Evolutionary conservation across 2,888 invertebrate genomes (phyloP).

Genomic region (Pantelozetes paolii): DNA sequence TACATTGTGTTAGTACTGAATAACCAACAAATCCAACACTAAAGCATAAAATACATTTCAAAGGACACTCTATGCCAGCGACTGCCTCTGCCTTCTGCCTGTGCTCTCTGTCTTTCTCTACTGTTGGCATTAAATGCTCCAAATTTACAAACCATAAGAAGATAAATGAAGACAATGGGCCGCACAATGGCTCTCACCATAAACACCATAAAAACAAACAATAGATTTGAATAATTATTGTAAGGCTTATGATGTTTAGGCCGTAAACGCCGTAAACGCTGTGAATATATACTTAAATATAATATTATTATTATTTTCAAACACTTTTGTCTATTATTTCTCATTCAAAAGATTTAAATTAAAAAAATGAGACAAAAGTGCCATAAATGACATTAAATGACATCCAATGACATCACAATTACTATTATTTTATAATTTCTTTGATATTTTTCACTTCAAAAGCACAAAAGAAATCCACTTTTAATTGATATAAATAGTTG

Average conservation of each 20-base stretch:
- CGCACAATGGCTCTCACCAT: too few relatives aligned
- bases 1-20: background rate
- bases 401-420: background rate
- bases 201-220: conserved; percentile 9
- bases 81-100: background rate
- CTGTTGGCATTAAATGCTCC: conserved; percentile 14
- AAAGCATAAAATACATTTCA: background rate
- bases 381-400: too few relatives aligned
- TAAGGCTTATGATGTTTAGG: background rate
- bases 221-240: background rate
- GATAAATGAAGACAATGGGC: conserved; percentile 27
- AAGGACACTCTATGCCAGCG: background rate
- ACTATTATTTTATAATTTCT: too few relatives aligned
- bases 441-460: background rate
- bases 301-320: conserved; percentile 14
- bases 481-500: conserved; percentile 9
- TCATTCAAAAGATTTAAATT: background rate
- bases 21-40: conserved; percentile 30
- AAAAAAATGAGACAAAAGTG: conserved; percentile 2
- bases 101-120: background rate
- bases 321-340: conserved; percentile 9
- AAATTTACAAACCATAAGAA: conserved; percentile 32
- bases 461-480: background rate
- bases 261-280: background rate
- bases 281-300: background rate